Conservation (phyloP, 2,113 vertebrate genomes). For the Hippocampus abdominalis region DNA sequence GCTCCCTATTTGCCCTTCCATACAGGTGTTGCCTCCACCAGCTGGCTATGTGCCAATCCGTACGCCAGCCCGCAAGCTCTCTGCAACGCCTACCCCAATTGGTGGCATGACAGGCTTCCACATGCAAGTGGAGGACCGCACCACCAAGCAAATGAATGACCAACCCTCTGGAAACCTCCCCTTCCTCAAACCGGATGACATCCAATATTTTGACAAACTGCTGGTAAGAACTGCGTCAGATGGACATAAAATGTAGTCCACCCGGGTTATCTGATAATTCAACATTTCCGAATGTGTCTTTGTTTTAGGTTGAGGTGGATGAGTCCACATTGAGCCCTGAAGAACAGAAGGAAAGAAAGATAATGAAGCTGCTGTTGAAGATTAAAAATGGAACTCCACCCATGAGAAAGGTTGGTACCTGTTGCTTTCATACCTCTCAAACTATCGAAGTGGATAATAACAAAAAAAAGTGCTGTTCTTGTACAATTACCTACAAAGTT, state of each 20-base stretch:
- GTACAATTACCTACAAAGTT: no score
- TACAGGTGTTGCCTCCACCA: slow-evolving; percentile 90
- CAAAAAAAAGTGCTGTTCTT: no score
- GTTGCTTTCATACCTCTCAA: neutral
- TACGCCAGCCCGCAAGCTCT: slow-evolving; percentile 93
- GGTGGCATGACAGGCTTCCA: slow-evolving; percentile 98
- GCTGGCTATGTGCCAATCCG: slow-evolving; percentile 97
- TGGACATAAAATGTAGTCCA: neutral
- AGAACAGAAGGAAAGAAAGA: slow-evolving; percentile 98
- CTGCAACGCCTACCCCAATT: slow-evolving; percentile 94
- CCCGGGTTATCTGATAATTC: neutral
- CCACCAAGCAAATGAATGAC: slow-evolving; percentile 94
- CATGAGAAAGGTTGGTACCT: slow-evolving; percentile 87
- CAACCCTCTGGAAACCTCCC: slow-evolving; percentile 97
- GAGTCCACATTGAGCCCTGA: slow-evolving; percentile 97
- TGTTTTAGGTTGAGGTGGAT: slow-evolving; percentile 90
- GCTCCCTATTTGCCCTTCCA: slow-evolving; percentile 5
- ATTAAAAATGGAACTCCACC: slow-evolving; percentile 98
- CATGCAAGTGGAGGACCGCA: slow-evolving; percentile 94
- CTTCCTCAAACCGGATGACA: slow-evolving; percentile 97
- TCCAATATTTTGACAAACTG: slow-evolving; percentile 98
- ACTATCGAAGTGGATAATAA: neutral
- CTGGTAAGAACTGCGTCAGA: slow-evolving; percentile 73
- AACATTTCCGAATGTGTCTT: neutral
- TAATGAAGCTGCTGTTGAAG: slow-evolving; percentile 98